Conservation (phyloP, 1,140 invertebrate genomes). For the Bombus ignitus region DNA sequence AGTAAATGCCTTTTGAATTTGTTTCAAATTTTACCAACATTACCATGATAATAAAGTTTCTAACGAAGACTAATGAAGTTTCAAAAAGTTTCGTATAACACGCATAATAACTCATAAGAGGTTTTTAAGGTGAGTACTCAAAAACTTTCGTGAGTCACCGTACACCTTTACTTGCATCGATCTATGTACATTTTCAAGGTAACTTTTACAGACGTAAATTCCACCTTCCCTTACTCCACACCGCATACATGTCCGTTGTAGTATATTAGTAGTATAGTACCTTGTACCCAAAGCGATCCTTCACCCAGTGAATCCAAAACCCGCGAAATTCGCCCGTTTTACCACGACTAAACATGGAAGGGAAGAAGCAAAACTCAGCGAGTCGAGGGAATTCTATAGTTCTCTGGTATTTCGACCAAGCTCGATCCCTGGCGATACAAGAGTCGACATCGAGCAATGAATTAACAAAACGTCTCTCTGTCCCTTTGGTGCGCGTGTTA, state of each 20-base stretch:
- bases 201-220: background rate
- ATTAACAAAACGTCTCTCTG: conserved; percentile 22
- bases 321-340: background rate
- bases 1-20: no score
- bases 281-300: background rate
- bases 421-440: background rate
- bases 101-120: background rate
- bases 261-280: background rate
- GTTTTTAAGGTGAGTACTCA: background rate
- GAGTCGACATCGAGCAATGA: background rate
- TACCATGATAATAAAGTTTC: background rate
- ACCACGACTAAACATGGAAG: background rate
- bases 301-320: background rate
- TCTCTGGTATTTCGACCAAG: background rate
- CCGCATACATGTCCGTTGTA: background rate
- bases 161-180: background rate
- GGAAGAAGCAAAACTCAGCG: background rate
- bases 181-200: background rate
- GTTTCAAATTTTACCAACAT: no score
- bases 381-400: background rate
- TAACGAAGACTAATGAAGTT: background rate
- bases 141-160: background rate
- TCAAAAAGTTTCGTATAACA: background rate
- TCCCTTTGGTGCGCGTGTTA: background rate
- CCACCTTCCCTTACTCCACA: background rate